phyloP scores from a whole-genome alignment of 2,797 vertebrate genomes.

The Luscinia luscinia region DNA sequence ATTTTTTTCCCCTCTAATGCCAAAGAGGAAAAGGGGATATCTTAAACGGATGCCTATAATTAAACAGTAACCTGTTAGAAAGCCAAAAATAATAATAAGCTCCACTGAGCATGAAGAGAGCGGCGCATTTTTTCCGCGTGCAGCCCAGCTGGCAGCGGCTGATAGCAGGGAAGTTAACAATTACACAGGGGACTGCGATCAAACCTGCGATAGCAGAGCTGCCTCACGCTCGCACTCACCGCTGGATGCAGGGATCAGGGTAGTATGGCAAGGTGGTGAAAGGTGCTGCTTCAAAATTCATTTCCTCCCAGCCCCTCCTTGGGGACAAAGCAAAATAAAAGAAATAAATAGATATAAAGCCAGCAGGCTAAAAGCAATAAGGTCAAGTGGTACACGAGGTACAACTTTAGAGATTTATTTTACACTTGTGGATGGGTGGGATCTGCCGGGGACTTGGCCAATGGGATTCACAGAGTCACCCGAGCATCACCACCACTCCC shows the following conservation, averaged over 20 bases:
- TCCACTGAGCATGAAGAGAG: slow-evolving; percentile 66
- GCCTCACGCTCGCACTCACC: slow-evolving; percentile 85
- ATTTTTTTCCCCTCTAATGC: not conserved
- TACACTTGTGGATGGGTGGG: slow-evolving; percentile 85
- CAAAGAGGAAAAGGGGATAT: slow-evolving; percentile 61
- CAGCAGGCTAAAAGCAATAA: slow-evolving; percentile 77
- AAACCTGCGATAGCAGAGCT: slow-evolving; percentile 40
- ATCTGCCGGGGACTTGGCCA: slow-evolving; percentile 84
- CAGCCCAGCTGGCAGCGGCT: slow-evolving; percentile 61
- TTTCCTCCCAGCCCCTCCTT: slow-evolving; percentile 79
- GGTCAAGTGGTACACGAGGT: slow-evolving; percentile 90
- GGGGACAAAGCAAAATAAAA: slow-evolving; percentile 71
- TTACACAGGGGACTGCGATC: slow-evolving; percentile 53
- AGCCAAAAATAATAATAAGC: slow-evolving; percentile 70
- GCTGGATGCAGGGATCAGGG: slow-evolving; percentile 91
- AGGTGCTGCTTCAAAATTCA: slow-evolving; percentile 88
- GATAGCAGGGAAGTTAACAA: slow-evolving; percentile 60
- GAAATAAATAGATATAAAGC: slow-evolving; percentile 75
- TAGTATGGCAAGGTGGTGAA: slow-evolving; percentile 90
- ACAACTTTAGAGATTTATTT: slow-evolving; percentile 88
- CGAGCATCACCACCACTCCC: slow-evolving; percentile 85
- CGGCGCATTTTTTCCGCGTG: slow-evolving; percentile 33
- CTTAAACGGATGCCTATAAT: slow-evolving; percentile 64
- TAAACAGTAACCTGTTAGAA: slow-evolving; percentile 67
- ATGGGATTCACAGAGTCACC: slow-evolving; percentile 84